Evolutionary conservation across 2,113 vertebrate species (phyloP).

Genomic region (Nyctibius bracteatus): DNA sequence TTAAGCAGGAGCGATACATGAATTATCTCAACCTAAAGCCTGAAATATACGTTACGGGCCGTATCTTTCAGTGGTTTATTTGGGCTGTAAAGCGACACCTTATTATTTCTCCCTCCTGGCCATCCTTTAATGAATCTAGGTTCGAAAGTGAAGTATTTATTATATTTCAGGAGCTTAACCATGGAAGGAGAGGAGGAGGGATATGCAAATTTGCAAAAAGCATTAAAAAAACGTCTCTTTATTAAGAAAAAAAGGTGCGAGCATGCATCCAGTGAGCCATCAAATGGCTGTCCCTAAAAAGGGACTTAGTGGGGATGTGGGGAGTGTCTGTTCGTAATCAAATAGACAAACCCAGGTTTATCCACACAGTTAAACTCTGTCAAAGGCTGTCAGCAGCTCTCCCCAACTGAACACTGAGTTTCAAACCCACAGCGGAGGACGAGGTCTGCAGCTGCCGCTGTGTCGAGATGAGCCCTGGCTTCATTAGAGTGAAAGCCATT

Average conservation of each 20-base stretch:
- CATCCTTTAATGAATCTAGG: slow-evolving; percentile 75
- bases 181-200: background rate
- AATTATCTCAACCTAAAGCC: slow-evolving; percentile 71
- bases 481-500: slow-evolving; percentile 39
- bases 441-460: background rate
- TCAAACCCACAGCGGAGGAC: background rate
- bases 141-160: slow-evolving; percentile 81
- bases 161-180: slow-evolving; percentile 46
- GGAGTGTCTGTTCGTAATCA: background rate
- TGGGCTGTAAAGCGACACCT: slow-evolving; percentile 75
- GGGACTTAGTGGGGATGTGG: background rate
- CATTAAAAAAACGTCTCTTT: background rate
- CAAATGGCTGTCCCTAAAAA: background rate
- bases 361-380: background rate
- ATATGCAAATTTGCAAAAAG: slow-evolving; percentile 35
- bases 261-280: rapidly evolving
- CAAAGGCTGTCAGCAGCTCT: background rate
- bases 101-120: slow-evolving; percentile 77
- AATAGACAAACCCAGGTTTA: background rate
- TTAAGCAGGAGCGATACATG: slow-evolving; percentile 68
- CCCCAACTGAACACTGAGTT: background rate
- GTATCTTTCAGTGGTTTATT: slow-evolving; percentile 73
- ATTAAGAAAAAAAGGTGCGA: background rate
- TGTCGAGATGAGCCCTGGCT: slow-evolving; percentile 7
- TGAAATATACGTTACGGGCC: slow-evolving; percentile 64